Conservation (phyloP, 2,888 invertebrate species). For the Alentia gelatinosa region DNA sequence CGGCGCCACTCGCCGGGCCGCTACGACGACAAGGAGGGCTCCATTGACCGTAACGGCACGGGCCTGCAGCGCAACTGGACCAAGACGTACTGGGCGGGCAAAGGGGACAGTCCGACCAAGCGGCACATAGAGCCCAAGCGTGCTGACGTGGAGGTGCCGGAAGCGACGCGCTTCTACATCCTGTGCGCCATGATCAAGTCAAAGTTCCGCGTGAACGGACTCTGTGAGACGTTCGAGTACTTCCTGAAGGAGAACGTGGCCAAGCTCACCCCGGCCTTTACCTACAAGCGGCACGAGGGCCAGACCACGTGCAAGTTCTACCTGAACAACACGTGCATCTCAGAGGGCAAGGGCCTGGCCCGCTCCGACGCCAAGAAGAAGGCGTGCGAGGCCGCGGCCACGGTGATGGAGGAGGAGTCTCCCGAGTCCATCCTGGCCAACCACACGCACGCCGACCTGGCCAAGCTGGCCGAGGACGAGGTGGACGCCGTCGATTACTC, state of each 20-base stretch:
- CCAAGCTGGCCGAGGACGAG: conserved; percentile 44
- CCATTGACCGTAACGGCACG: not conserved
- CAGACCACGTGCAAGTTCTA: conserved; percentile 15
- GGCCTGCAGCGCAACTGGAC: conserved; percentile 32
- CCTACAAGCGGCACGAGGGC: not conserved
- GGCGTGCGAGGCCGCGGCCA: not conserved
- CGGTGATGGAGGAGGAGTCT: not conserved
- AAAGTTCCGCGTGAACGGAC: not conserved
- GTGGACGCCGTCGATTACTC: conserved; percentile 19
- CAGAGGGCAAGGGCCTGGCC: not conserved
- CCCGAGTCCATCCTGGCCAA: not conserved
- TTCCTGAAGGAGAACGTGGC: conserved; percentile 20
- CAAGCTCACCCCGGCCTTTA: not conserved
- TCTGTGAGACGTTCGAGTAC: conserved; percentile 18
- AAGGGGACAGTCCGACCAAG: not conserved
- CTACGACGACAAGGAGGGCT: not conserved
- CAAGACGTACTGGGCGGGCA: conserved; percentile 34
- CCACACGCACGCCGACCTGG: not conserved
- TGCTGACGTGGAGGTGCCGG: not conserved
- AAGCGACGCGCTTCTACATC: not conserved
- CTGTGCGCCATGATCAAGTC: conserved; percentile 19
- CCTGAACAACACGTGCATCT: not conserved
- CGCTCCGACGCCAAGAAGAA: conserved; percentile 19
- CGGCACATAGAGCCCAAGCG: not conserved
- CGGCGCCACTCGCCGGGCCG: not conserved